Conservation (phyloP, 2,797 vertebrate species). For the Lophius americanus region DNA sequence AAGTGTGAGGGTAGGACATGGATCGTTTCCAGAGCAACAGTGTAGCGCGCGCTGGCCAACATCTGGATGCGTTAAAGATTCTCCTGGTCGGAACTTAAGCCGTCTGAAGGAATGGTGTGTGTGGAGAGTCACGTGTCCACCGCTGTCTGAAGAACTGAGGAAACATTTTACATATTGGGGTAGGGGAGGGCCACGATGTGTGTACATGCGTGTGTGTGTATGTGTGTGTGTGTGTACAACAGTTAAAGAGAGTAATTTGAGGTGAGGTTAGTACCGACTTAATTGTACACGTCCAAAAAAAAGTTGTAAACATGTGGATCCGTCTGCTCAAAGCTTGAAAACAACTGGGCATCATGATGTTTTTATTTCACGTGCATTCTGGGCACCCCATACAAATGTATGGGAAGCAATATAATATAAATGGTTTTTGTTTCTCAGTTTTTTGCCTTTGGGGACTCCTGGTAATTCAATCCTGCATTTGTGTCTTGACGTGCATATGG, state of each 20-base stretch:
- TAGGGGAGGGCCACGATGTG: conserved; percentile 29
- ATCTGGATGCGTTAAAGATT: conserved; percentile 80
- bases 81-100: conserved; percentile 78
- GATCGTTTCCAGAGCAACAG: conserved; percentile 56
- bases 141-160: conserved; percentile 69
- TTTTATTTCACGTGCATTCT: background rate
- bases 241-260: conserved; percentile 25
- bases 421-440: background rate
- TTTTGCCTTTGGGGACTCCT: background rate
- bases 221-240: background rate
- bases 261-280: conserved; percentile 6
- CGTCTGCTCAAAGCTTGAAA: conserved; percentile 9
- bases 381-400: no score
- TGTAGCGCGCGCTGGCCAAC: conserved; percentile 61
- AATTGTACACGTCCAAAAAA: conserved; percentile 34
- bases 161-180: conserved; percentile 66
- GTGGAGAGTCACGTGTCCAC: conserved; percentile 87
- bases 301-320: conserved; percentile 54
- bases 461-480: conserved; percentile 46
- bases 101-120: conserved; percentile 88
- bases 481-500: conserved; percentile 39
- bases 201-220: conserved; percentile 4
- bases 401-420: no score
- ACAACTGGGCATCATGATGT: background rate
- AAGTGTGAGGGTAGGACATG: conserved; percentile 48